Evolutionary conservation across 2,888 invertebrate species (phyloP), one percentile per base, ranked within the genome.

Genomic region (Amitus sp.): DNA sequence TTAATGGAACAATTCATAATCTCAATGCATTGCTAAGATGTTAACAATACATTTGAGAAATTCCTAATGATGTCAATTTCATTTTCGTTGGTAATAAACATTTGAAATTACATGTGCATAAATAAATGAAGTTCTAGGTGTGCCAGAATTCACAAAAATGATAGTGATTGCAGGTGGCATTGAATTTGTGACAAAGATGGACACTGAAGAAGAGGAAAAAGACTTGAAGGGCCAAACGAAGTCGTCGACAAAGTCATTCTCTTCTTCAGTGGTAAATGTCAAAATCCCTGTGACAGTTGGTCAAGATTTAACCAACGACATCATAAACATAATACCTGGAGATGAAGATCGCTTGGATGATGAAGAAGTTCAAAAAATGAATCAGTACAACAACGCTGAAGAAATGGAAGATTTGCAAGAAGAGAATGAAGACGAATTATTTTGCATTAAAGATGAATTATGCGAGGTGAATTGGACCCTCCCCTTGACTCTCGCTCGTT

Each of bases 361-460:
- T 18, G 68, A 67, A 2, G 66, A 69, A 3, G 66, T 69, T 1
- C 51, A 57, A 17, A 48, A 71, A n/a, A n/a, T n/a, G n/a, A n/a
- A n/a, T n/a, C n/a, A n/a, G n/a, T n/a, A n/a, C n/a, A n/a, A n/a
- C n/a, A 57, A 18, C 49, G 4, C 23, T 18, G 68, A 67, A 2
- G 66, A 69, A 3, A 65, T 69, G 1, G 53, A 57, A 17, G 49
- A 71, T 55, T 43, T 76, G 15, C 68, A 78, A 30, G 73, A 67
- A 40, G 70, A 78, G 33, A 71, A 71, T 43, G 66, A 74, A 30
- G 73, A 74, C 9, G 71, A 68, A 30, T 59, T 77, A 10, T 58
- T 78, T 27, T 66, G 67, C 40, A 74, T 78, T 5, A 79, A 79
- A 54, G 70, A 76, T 62, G 79, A 82, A 62, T 28, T 66, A 7